Evolutionary conservation across 1,140 invertebrate species (phyloP).

Genomic region (Caenorhabditis tropicalis): DNA sequence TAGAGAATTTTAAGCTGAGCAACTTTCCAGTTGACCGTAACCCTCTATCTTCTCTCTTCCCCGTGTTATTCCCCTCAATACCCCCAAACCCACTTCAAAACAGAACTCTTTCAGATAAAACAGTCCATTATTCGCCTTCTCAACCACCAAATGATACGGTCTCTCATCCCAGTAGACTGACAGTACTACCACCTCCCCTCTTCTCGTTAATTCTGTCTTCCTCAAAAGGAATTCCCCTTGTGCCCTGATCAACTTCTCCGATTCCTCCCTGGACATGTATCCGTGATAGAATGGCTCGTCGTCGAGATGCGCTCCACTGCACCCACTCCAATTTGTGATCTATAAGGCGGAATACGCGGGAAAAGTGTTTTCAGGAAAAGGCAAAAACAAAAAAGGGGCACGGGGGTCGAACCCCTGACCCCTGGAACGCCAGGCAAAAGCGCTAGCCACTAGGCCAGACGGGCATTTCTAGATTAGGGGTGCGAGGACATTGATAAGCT

Average conservation of each 20-base stretch:
- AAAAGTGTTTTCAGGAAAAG: too few species aligned
- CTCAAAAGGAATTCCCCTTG: constrained; percentile 48
- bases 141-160: constrained; percentile 4
- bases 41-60: too few species aligned
- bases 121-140: constrained; percentile 6
- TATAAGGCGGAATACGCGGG: too few species aligned
- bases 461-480: too few species aligned
- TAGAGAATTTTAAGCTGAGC: too few species aligned
- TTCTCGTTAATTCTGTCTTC: constrained; percentile 23
- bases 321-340: constrained; percentile 33
- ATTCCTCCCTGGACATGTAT: constrained; percentile 47
- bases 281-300: constrained; percentile 51
- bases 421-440: too few species aligned
- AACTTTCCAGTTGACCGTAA: too few species aligned
- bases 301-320: constrained; percentile 12
- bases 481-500: neutral
- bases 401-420: too few species aligned
- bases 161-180: constrained; percentile 1
- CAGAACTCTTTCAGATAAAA: constrained; percentile 44
- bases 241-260: constrained; percentile 7
- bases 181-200: constrained; percentile 16
- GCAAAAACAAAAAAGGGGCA: too few species aligned
- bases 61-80: too few species aligned
- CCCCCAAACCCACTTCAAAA: constrained; percentile 25
- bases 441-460: too few species aligned